Evolutionary conservation across 2,797 vertebrate species (phyloP), one percentile per base, ranked within the genome.

Genomic region (Thamnophis elegans): DNA sequence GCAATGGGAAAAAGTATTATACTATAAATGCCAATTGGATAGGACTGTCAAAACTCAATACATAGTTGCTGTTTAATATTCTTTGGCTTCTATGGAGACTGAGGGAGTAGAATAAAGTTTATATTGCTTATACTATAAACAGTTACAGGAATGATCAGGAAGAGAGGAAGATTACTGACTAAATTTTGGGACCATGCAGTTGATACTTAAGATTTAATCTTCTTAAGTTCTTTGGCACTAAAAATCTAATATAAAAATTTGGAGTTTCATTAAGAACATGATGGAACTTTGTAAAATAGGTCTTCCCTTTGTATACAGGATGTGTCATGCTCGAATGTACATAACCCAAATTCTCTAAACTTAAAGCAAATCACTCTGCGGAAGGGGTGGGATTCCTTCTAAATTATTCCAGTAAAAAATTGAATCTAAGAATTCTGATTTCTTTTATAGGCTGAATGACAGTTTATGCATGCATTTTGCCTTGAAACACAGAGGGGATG

Each of bases 191-290:
- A 9, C 54, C 60, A 59, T 53, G 65, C 73, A n/a, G 42, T 87
- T 85, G 51, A 47, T 89, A 87, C 85, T 86, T 1, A 47, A 65
- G 62, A 92, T 78, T 93, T 92, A 92, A 51, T 25, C 82, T 90
- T 92, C 73, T 93, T 58, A 47, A n/a, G 28, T 92, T 92, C 16
- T 42, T 85, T 54, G 11, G 53, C 78, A 73, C 4, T 36, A 59
- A 73, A 68, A 47, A 85, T 53, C 55, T 55, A n/a, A 89, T 86
- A 11, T 78, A 68, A 28, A 28, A 54, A 73, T 73, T 89, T 86
- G 26, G 73, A 54, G 82, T 93, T 93, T 53, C n/a, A 60, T 62
- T 55, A 32, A 59, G 47, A 59, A 86, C 55, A 68, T 22, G 5
- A 51, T 22, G 16, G 36, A 53, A 12, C 32, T 18, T 4, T 51